Evolutionary conservation across 1,140 invertebrate genomes (phyloP), one percentile per base, ranked within the genome.

Genomic region (Rhagoletis pomonella): DNA sequence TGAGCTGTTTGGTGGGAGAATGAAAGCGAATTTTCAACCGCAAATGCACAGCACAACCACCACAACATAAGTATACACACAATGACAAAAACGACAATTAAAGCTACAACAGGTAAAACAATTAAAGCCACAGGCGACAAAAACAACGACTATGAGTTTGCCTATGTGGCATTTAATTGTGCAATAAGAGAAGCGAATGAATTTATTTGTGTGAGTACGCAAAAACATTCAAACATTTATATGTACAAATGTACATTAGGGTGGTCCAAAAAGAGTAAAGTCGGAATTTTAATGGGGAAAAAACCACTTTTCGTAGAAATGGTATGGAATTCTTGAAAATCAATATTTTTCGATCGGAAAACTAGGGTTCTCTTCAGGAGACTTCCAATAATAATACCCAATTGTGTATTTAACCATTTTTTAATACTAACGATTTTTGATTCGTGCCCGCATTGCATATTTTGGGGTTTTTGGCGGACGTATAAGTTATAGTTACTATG

Each of bases 21-120:
- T 47, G 17, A 47, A n/a, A 0, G 39, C 3, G 29, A 58, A 81
- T 55, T 29, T 42, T 6, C 73, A 14, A 81, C 73, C 73, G 14
- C 84, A 85, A 60, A 39, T 85, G 84, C 55, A 60, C 59, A 85
- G 60, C 50, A 60, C 10, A 60, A 85, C 19, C 44, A 29, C 84
- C 84, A n/a, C 84, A 85, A 85, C 39, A 85, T 17, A 29, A 0
- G 29, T 29, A 60, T 81, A 55, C 14, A 60, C 55, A 59, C 42
- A 4, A 42, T 50, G 12, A 60, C 55, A 85, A 60, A 85, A 85
- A 62, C 62, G 42, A 62, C 73, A 81, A 85, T 60, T 44, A 55
- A 60, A 85, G 39, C 19, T 42, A 85, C 59, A 60, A 62, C 84
- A 85, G 3, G 60, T 85, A 60, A 4, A 85, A 60, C 59, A 59